Evolutionary conservation across 2,113 vertebrate genomes (phyloP).

Genomic region (Scartelaos histophorus): DNA sequence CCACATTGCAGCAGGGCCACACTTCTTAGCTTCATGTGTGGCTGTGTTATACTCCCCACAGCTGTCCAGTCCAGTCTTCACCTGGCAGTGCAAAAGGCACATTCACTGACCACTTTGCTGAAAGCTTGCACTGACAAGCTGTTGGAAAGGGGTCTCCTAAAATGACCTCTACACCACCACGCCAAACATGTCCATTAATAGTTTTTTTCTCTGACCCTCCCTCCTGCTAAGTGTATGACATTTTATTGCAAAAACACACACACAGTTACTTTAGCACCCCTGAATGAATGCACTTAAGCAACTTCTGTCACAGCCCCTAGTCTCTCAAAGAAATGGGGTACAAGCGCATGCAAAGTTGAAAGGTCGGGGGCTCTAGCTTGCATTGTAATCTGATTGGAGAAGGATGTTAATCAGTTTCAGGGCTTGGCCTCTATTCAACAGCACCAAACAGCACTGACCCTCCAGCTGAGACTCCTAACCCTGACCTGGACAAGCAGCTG

Average conservation of each 20-base stretch:
- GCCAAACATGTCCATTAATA: conserved; percentile 2
- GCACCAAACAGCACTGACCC: conserved; percentile 31
- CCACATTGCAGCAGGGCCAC: conserved; percentile 20
- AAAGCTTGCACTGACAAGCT: conserved; percentile 10
- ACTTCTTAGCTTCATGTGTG: conserved; percentile 15
- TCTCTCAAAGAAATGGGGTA: conserved; percentile 23
- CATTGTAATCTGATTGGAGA: conserved; percentile 63
- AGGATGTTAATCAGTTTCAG: conserved; percentile 47
- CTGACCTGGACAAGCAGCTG: conserved; percentile 49
- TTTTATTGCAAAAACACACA: conserved; percentile 15
- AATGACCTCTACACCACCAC: conserved; percentile 12
- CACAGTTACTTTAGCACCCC: background rate
- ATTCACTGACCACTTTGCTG: conserved; percentile 13
- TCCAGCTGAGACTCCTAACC: conserved; percentile 59
- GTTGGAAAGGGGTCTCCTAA: conserved; percentile 15
- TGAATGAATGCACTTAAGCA: conserved; percentile 24
- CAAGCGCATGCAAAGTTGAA: conserved; percentile 39
- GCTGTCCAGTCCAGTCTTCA: conserved; percentile 43
- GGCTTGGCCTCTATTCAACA: conserved; percentile 49
- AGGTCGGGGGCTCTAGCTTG: conserved; percentile 45
- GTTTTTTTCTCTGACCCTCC: conserved; percentile 12
- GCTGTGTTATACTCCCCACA: conserved; percentile 15
- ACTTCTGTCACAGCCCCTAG: conserved; percentile 7
- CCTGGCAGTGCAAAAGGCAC: conserved; percentile 41
- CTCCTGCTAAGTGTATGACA: conserved; percentile 36